A percentile compares a stretch with the other conserved stretches of the same genome.
Conservation (phyloP, 2,113 vertebrate species). For the Anolis sagrei region DNA sequence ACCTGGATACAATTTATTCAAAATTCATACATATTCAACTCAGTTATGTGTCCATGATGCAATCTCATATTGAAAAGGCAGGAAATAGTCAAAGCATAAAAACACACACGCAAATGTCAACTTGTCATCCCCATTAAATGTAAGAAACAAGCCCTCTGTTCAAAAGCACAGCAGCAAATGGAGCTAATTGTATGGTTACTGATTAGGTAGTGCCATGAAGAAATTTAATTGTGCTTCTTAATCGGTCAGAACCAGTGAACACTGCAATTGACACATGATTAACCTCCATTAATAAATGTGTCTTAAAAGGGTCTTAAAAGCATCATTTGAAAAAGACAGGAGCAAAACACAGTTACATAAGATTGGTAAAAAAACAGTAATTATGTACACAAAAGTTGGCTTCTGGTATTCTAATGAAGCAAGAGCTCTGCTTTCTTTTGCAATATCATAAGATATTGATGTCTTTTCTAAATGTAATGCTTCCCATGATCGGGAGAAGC, state of each 20-base stretch:
- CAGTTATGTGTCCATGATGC: not conserved
- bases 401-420: too few relatives aligned
- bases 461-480: too few relatives aligned
- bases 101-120: not conserved
- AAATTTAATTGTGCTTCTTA: not conserved
- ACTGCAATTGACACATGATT: not conserved
- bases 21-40: not conserved
- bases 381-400: not conserved
- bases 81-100: not conserved
- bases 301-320: not conserved
- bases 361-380: not conserved
- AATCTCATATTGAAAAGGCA: not conserved
- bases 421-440: too few relatives aligned
- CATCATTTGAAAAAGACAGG: not conserved
- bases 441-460: too few relatives aligned
- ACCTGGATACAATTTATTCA: not conserved
- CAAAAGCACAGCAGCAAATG: not conserved
- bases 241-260: not conserved
- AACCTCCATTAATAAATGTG: not conserved
- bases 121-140: not conserved
- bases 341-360: not conserved
- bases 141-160: not conserved
- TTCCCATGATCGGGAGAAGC: too few relatives aligned
- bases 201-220: not conserved
- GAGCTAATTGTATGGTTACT: not conserved